Evolutionary conservation across 2,888 invertebrate genomes (phyloP).

Genomic region (Tineola bisselliella): DNA sequence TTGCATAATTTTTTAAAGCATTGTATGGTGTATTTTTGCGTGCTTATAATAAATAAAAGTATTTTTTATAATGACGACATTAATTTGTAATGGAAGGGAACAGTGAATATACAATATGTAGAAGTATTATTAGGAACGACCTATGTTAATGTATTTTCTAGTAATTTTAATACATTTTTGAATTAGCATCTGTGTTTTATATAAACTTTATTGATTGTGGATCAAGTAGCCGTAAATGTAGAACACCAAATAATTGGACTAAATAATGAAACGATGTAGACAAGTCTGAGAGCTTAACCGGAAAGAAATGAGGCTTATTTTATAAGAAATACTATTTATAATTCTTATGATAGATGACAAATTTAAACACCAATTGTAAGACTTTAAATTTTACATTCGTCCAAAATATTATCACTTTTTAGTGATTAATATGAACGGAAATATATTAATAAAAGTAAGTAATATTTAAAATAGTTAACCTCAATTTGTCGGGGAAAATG

Average conservation of each 20-base stretch:
- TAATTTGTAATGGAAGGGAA: too few relatives aligned
- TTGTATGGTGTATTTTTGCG: conserved; percentile 1
- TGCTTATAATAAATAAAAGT: background rate
- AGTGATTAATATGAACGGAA: background rate
- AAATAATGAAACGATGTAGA: background rate
- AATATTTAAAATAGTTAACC: too few relatives aligned
- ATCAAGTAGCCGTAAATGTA: background rate
- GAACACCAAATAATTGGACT: background rate
- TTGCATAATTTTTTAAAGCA: conserved; percentile 28
- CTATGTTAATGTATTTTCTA: background rate
- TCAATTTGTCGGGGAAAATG: too few relatives aligned
- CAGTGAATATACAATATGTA: too few relatives aligned
- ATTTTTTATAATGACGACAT: background rate
- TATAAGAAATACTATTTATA: background rate
- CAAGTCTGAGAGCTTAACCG: conserved; percentile 6
- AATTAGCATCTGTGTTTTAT: conserved; percentile 6
- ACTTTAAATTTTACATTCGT: background rate
- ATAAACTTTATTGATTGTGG: background rate
- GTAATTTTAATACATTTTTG: background rate
- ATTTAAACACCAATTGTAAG: background rate
- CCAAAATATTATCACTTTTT: background rate
- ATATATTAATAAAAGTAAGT: background rate
- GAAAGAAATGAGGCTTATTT: background rate
- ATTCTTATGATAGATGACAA: background rate
- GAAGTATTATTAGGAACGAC: background rate